Conservation (phyloP, 2,113 vertebrate genomes). For the Poeciliopsis prolifica region DNA sequence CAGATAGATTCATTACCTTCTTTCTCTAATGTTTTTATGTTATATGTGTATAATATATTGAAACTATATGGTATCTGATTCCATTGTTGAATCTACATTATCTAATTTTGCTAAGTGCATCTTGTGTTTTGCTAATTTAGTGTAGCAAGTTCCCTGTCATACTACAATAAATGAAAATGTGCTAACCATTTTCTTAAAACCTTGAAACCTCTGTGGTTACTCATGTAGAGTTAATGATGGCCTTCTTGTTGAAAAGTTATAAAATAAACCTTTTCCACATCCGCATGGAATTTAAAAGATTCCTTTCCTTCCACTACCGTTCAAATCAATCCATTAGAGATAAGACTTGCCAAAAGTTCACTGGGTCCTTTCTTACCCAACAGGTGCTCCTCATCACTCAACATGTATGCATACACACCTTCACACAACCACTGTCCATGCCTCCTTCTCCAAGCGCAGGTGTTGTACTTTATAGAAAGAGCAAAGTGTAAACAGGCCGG, state of each 20-base stretch:
- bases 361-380: constrained; percentile 43
- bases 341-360: constrained; percentile 34
- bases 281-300: background rate
- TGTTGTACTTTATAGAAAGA: constrained; percentile 61
- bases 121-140: background rate
- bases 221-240: background rate
- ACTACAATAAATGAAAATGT: too few relatives aligned
- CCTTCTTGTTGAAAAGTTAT: background rate
- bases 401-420: constrained; percentile 59
- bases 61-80: background rate
- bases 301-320: background rate
- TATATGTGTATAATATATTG: background rate
- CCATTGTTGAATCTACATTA: background rate
- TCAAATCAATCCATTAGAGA: constrained; percentile 6
- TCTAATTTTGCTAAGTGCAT: background rate
- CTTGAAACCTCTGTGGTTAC: background rate
- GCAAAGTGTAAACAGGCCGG: constrained; percentile 60
- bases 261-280: background rate
- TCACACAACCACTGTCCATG: constrained; percentile 26
- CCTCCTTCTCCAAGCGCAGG: constrained; percentile 53
- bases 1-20: background rate
- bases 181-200: too few relatives aligned
- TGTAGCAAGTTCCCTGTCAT: background rate
- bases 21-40: background rate
- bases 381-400: constrained; percentile 72